Base-by-base conservation (phyloP, 2,888 invertebrate genomes). In the Microchrysa polita region DNA sequence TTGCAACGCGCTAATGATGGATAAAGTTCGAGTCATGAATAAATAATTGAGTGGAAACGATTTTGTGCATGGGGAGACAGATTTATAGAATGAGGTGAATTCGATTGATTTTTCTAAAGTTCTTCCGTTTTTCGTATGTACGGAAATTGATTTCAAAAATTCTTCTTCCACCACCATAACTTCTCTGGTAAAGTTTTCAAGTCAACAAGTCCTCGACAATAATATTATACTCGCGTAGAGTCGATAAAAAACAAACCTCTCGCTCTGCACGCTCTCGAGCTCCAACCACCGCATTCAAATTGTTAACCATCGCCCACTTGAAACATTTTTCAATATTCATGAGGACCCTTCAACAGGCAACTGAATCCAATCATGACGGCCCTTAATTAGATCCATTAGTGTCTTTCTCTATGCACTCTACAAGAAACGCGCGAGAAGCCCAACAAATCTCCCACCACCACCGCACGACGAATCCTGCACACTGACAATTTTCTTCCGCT, bases 241-340 rank as follows among this genome's bases (percentile, higher is more conserved):
- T 34, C 27, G 2, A 2, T 34, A 34, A 34, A 34, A 34, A 34
- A 2, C 27, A 34, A n/a, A n/a, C 27, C 27, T 34, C 27, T 7
- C n/a, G n/a, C n/a, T n/a, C n/a, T n/a, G n/a, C n/a, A n/a, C n/a
- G n/a, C n/a, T n/a, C 27, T 34, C 27, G 7, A 34, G 7, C 27
- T n/a, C 27, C 27, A 34, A 34, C 48, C 48, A 48, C 48, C 48
- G 10, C 12, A 7, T 42, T 48, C 12, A 12, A 48, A 48, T 48
- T n/a, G 34, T 34, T 34, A 34, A 27, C 27, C n/a, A 65, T 7
- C 65, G n/a, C 48, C 65, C 60, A 22, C 65, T 65, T 65, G 48
- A 65, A 61, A 65, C n/a, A n/a, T 65, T 65, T 65, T 65, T 65
- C 65, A 65, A 65, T 65, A 65, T 65, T 65, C 65, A 65, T 65